Percentiles rank a stretch among this genome's conserved stretches.
phyloP scores from a whole-genome alignment of 2,888 invertebrate species.

The Pemphredon lugubris region DNA sequence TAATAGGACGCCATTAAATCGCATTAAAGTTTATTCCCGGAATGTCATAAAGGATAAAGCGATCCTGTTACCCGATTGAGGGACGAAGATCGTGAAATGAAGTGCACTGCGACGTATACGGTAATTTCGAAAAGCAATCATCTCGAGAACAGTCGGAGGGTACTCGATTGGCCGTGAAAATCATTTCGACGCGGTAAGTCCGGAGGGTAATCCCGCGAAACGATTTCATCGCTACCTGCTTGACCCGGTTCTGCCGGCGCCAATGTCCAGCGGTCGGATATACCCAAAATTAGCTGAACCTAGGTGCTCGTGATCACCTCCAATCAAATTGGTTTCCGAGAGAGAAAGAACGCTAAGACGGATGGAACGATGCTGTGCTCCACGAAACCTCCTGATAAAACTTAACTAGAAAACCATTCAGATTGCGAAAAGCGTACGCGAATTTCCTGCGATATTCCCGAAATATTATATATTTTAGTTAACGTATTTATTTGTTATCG shows the following conservation, averaged over 20 bases:
- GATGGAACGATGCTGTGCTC: background rate
- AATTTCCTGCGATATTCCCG: too few relatives aligned
- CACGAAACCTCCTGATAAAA: too few relatives aligned
- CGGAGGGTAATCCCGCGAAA: conserved; percentile 31
- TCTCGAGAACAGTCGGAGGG: conserved; percentile 19
- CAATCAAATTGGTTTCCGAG: conserved; percentile 34
- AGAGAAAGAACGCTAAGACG: background rate
- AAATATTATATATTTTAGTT: too few relatives aligned
- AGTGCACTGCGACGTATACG: conserved; percentile 12
- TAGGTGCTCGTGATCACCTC: conserved; percentile 30
- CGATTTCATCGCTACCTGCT: conserved; percentile 26
- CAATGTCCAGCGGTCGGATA: conserved; percentile 19
- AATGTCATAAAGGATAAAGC: too few relatives aligned
- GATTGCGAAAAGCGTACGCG: too few relatives aligned
- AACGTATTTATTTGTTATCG: too few relatives aligned
- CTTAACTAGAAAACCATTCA: too few relatives aligned
- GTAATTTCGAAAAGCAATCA: conserved; percentile 40
- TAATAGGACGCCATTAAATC: too few relatives aligned
- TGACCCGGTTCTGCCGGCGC: conserved; percentile 33
- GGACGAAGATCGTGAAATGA: background rate
- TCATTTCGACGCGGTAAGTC: conserved; percentile 31
- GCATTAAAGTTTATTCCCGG: conserved; percentile 1
- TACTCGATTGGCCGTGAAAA: conserved; percentile 44
- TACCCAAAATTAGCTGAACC: conserved; percentile 37
- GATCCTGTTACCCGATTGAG: too few relatives aligned